Evolutionary conservation across 2,888 invertebrate species (phyloP).

Genomic region (Sisyra terminalis): DNA sequence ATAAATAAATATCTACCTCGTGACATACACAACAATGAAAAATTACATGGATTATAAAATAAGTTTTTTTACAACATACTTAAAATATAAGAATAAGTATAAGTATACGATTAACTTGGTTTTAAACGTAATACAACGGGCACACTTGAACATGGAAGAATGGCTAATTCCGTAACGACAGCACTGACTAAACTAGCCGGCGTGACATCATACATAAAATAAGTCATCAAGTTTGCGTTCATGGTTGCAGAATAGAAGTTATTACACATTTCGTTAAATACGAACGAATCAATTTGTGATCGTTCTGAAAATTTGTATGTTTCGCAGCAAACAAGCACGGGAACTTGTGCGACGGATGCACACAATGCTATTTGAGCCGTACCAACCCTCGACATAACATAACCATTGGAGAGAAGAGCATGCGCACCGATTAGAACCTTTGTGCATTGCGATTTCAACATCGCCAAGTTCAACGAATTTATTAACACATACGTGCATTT

Average conservation of each 20-base stretch:
- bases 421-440: slow-evolving; percentile 84
- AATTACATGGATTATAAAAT: not conserved
- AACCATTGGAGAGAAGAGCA: slow-evolving; percentile 78
- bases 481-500: slow-evolving; percentile 67
- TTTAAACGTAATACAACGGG: slow-evolving; percentile 88
- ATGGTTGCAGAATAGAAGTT: slow-evolving; percentile 45
- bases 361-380: slow-evolving; percentile 75
- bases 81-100: not conserved
- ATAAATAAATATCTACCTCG: too few relatives aligned
- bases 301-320: slow-evolving; percentile 92
- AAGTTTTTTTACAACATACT: not conserved
- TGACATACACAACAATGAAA: not conserved
- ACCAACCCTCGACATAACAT: slow-evolving; percentile 79
- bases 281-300: slow-evolving; percentile 86
- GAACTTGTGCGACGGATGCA: slow-evolving; percentile 76
- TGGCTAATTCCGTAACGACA: slow-evolving; percentile 86
- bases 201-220: slow-evolving; percentile 73
- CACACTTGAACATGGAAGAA: slow-evolving; percentile 92
- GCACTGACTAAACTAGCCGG: slow-evolving; percentile 85
- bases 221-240: slow-evolving; percentile 22
- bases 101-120: slow-evolving; percentile 34
- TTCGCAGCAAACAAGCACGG: slow-evolving; percentile 89
- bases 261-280: slow-evolving; percentile 79
- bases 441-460: slow-evolving; percentile 58
- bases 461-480: slow-evolving; percentile 62